Conservation (phyloP, 1,140 invertebrate species). For the Monomorium pharaonis region DNA sequence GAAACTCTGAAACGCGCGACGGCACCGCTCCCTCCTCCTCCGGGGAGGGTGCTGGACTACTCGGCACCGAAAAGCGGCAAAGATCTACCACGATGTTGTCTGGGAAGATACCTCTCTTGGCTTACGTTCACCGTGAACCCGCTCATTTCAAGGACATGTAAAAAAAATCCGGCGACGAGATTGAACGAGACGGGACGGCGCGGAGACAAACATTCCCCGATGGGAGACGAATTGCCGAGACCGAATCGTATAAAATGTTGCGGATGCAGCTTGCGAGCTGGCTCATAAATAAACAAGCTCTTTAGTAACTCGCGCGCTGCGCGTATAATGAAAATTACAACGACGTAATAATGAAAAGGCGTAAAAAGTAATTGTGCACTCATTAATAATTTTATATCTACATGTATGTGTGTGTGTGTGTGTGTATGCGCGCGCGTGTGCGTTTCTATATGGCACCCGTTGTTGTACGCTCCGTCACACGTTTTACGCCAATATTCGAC, state of each 20-base stretch:
- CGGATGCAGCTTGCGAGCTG: slow-evolving; percentile 12
- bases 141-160: not conserved
- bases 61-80: slow-evolving; percentile 7
- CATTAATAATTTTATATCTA: slow-evolving; percentile 18
- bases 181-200: not conserved
- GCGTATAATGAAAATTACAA: slow-evolving; percentile 35
- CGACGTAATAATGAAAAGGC: slow-evolving; percentile 48
- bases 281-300: slow-evolving; percentile 41
- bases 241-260: slow-evolving; percentile 9
- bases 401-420: not conserved
- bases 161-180: slow-evolving; percentile 23
- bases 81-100: slow-evolving; percentile 1
- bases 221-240: not conserved
- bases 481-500: slow-evolving; percentile 37
- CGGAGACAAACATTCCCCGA: not conserved
- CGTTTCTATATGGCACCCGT: too few relatives aligned
- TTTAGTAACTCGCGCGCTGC: slow-evolving; percentile 34
- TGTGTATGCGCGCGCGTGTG: too few relatives aligned
- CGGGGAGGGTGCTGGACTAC: not conserved
- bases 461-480: not conserved
- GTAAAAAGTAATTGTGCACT: slow-evolving; percentile 50
- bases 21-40: not conserved
- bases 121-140: not conserved
- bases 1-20: slow-evolving; percentile 46
- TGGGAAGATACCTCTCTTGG: not conserved